Evolutionary conservation across 2,888 invertebrate genomes (phyloP).

Genomic region (Rhynchonema sp.): DNA sequence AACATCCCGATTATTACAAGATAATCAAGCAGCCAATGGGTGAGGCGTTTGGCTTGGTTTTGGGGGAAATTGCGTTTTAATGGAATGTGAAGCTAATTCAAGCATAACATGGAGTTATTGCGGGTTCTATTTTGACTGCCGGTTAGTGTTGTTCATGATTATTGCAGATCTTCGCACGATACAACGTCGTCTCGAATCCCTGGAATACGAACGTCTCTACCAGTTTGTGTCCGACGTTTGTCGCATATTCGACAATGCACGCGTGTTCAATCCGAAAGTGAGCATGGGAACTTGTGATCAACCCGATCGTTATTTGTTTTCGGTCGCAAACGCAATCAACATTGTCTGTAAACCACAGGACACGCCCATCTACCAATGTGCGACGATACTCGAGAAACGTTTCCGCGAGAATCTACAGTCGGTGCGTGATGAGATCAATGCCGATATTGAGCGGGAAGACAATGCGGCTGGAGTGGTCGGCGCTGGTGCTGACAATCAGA

Average conservation of each 20-base stretch:
- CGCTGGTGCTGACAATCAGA: too few relatives aligned
- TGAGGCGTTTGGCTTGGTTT: constrained; percentile 17
- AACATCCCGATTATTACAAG: constrained; percentile 89
- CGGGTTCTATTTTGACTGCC: too few relatives aligned
- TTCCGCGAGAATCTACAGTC: constrained; percentile 49
- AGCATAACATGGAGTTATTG: too few relatives aligned
- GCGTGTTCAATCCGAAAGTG: constrained; percentile 62
- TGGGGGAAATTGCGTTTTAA: too few relatives aligned
- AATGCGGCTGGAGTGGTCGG: background rate
- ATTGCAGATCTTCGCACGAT: constrained; percentile 73
- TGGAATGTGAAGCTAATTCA: too few relatives aligned
- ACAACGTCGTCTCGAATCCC: constrained; percentile 19
- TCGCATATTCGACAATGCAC: constrained; percentile 94
- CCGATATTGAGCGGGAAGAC: constrained; percentile 3
- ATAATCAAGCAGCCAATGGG: constrained; percentile 34
- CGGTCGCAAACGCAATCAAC: background rate
- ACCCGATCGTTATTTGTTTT: background rate
- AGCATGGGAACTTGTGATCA: too few relatives aligned
- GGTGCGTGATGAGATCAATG: constrained; percentile 4
- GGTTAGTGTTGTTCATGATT: constrained; percentile 3
- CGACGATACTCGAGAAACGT: constrained; percentile 77
- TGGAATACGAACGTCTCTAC: constrained; percentile 26
- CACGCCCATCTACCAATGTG: constrained; percentile 85
- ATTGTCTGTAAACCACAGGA: constrained; percentile 35
- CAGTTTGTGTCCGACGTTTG: constrained; percentile 95